Percentiles rank a stretch among this genome's conserved stretches.
phyloP scores from a whole-genome alignment of 2,797 vertebrate genomes.

The Pygocentrus nattereri region DNA sequence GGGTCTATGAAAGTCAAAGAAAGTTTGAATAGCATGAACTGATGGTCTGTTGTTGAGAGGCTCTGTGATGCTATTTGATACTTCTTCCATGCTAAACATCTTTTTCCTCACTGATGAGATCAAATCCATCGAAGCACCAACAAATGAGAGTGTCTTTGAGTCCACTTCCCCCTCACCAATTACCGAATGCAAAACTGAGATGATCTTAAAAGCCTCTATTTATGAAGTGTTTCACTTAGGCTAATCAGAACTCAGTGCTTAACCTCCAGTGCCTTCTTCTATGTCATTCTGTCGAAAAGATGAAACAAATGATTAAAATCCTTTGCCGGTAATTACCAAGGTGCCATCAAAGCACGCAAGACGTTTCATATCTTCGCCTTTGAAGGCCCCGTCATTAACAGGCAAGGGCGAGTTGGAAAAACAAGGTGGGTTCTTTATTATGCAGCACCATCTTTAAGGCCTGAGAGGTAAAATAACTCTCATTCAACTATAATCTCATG shows the following conservation, averaged over 20 bases:
- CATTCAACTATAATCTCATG: constrained; percentile 57
- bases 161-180: constrained; percentile 8
- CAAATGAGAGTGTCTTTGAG: neutral
- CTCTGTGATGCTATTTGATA: neutral
- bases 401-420: constrained; percentile 35
- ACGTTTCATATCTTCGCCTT: constrained; percentile 47
- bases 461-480: constrained; percentile 62
- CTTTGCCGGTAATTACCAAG: constrained; percentile 45
- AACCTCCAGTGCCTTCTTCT: constrained; percentile 16
- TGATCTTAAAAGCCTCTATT: constrained; percentile 33
- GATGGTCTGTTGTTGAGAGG: neutral
- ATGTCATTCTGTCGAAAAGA: constrained; percentile 30
- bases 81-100: constrained; percentile 8
- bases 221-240: constrained; percentile 32
- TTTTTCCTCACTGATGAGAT: neutral
- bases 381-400: constrained; percentile 54
- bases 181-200: neutral
- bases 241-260: constrained; percentile 33
- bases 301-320: constrained; percentile 47
- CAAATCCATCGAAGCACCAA: neutral
- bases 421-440: constrained; percentile 59
- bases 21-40: neutral
- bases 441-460: constrained; percentile 61
- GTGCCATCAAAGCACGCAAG: constrained; percentile 42
- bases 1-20: neutral